Evolutionary conservation across 2,797 vertebrate genomes (phyloP), one percentile per base, ranked within the genome.

Genomic region (Labroides dimidiatus): DNA sequence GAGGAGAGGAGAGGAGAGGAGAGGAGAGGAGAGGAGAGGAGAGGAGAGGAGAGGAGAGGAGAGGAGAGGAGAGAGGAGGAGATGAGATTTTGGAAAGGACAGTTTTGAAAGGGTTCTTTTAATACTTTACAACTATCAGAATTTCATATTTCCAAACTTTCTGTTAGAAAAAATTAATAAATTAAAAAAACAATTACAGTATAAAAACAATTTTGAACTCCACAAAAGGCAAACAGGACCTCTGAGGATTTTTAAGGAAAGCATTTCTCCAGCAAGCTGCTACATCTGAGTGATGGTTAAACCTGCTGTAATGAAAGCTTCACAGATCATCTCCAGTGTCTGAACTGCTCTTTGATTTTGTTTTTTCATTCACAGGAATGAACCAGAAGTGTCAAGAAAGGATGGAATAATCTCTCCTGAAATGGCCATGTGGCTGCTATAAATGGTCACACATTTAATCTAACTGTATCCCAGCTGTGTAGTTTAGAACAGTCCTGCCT

Each of bases 291-390:
- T 20, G 36, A 36, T 37, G 13, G 10, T 43, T 2, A 59, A 41
- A 42, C 19, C 8, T 44, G 10, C 41, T 37, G 4, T 43, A 19
- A 1, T 11, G 37, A 44, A 13, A n/a, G 15, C 21, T 21, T 55
- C 15, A 53, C 24, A 37, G 30, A n/a, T 14, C 23, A 24, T 7
- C 36, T 14, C 2, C 4, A 8, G 30, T n/a, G 10, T 19, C 14
- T 23, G 1, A 36, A 55, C 17, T 41, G 0, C 11, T 33, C n/a
- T 66, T 47, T 43, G 1, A 11, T 39, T 47, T 36, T 41, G 11
- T 55, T 8, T 64, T 20, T 65, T 17, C 11, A 67, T 8, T 33
- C 30, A 33, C 75, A 84, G 78, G 11, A 16, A 63, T 19, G 17
- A 30, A 39, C 63, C 62, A 49, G 43, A 33, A 1, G 1, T 4